These are phyloP conservation scores for Terebella lapidaria DNA, from an alignment of 2,888 invertebrate genomes.

Conservation along the genomic window DNA sequence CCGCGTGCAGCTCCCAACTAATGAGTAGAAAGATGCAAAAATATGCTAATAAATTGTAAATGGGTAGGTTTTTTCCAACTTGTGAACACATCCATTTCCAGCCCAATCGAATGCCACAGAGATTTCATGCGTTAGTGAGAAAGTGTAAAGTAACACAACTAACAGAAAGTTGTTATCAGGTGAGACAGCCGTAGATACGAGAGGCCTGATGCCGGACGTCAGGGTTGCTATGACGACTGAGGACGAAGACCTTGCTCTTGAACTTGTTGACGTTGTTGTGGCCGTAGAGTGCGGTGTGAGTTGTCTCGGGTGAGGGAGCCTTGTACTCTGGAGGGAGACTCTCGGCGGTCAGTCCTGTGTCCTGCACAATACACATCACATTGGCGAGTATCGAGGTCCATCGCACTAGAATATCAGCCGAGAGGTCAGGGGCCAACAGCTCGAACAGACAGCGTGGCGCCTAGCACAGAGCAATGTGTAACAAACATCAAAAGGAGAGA, in stretches of 20 bases:
- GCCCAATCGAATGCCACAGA: too few species aligned
- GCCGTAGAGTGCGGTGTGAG: slow-evolving; percentile 50
- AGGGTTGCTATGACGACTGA: slow-evolving; percentile 38
- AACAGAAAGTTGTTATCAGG: slow-evolving; percentile 1
- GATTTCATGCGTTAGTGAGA: too few species aligned
- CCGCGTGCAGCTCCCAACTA: too few species aligned
- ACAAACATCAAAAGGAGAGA: background rate
- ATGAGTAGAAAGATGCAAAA: too few species aligned
- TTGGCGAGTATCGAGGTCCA: slow-evolving; percentile 58
- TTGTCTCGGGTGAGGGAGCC: slow-evolving; percentile 59
- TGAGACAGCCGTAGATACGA: slow-evolving; percentile 31
- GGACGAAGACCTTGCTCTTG: slow-evolving; percentile 41
- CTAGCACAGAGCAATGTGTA: slow-evolving; percentile 43
- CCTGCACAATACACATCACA: slow-evolving; percentile 53
- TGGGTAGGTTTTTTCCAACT: too few species aligned
- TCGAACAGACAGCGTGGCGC: slow-evolving; percentile 56
- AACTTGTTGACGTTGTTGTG: slow-evolving; percentile 28
- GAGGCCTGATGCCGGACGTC: slow-evolving; percentile 39
- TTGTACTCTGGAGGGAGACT: slow-evolving; percentile 54
- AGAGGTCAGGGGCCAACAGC: slow-evolving; percentile 54
- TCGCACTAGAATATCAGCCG: slow-evolving; percentile 54
- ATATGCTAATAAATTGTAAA: too few species aligned
- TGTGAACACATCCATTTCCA: too few species aligned
- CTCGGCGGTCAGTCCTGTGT: slow-evolving; percentile 52
- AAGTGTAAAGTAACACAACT: too few species aligned